phyloP scores from a whole-genome alignment of 1,140 invertebrate genomes.

The Heterodera schachtii region DNA sequence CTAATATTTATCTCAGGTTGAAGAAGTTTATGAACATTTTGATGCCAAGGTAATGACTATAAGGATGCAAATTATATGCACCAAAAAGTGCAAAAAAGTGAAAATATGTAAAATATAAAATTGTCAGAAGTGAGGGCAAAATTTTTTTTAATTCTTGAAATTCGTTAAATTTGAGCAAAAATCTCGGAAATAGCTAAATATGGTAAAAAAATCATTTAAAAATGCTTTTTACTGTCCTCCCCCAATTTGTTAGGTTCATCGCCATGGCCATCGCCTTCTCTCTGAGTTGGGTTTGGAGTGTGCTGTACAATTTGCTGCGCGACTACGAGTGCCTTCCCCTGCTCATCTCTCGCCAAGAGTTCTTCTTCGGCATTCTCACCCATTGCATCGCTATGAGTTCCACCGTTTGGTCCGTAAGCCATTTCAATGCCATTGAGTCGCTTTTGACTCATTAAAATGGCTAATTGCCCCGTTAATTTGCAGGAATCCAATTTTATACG shows the following conservation, averaged over 20 bases:
- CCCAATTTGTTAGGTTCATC: slow-evolving; percentile 44
- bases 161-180: too few species aligned
- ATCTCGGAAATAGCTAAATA: too few species aligned
- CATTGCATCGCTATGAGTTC: slow-evolving; percentile 71
- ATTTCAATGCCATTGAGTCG: not conserved
- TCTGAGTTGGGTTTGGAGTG: slow-evolving; percentile 70
- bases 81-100: too few species aligned
- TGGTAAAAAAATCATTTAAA: too few species aligned
- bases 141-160: too few species aligned
- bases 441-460: not conserved
- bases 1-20: too few species aligned
- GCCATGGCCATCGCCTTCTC: slow-evolving; percentile 54
- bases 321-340: slow-evolving; percentile 67
- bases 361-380: slow-evolving; percentile 68
- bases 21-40: too few species aligned
- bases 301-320: slow-evolving; percentile 69
- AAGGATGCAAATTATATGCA: too few species aligned
- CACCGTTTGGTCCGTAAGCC: slow-evolving; percentile 66
- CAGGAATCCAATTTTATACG: slow-evolving; percentile 71
- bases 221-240: not conserved
- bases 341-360: slow-evolving; percentile 60
- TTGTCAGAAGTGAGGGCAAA: too few species aligned
- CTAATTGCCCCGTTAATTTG: slow-evolving; percentile 36
- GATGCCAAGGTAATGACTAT: too few species aligned
- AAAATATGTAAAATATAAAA: too few species aligned